Evolutionary conservation across 2,888 invertebrate species (phyloP).

Genomic region (Hypolimnas misippus): DNA sequence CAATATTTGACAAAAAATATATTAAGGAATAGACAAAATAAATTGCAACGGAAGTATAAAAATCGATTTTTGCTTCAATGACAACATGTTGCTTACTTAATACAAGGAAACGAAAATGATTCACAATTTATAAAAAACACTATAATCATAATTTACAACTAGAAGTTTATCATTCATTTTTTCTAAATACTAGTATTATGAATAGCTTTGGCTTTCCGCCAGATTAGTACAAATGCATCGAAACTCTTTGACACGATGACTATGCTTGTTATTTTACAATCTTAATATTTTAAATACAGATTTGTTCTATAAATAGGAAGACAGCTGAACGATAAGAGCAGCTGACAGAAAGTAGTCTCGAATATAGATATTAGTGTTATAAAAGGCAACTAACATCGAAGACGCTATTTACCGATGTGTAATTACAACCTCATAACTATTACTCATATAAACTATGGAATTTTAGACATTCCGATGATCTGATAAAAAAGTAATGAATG

Average conservation of each 20-base stretch:
- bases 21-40: no score
- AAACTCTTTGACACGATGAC: constrained; percentile 1
- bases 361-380: not conserved
- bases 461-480: no score
- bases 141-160: not conserved
- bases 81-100: no score
- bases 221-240: constrained; percentile 8
- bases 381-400: not conserved
- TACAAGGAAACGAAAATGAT: constrained; percentile 4
- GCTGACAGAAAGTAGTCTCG: not conserved
- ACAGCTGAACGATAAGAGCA: not conserved
- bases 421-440: no score
- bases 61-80: no score
- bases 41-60: no score
- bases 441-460: no score
- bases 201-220: constrained; percentile 16
- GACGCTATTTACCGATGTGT: no score
- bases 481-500: no score
- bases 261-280: not conserved
- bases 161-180: not conserved
- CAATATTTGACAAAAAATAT: no score
- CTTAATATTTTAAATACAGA: not conserved
- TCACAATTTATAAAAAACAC: not conserved
- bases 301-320: not conserved
- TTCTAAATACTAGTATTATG: constrained; percentile 14